Evolutionary conservation across 2,888 invertebrate genomes (phyloP).

Genomic region (Electrophaes corylata): DNA sequence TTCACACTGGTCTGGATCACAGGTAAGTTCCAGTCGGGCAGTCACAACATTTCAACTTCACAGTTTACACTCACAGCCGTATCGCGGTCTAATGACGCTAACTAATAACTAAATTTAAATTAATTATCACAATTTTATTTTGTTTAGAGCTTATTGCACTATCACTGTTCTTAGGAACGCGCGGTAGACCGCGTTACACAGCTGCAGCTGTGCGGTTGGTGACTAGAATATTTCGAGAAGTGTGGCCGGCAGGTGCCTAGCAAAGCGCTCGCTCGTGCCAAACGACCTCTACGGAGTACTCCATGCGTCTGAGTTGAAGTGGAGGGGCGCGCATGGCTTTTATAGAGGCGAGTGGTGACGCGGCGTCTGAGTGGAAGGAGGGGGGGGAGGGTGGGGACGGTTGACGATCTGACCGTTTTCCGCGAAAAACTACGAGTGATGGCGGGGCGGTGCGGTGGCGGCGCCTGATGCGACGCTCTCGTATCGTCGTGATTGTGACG

Average conservation of each 20-base stretch:
- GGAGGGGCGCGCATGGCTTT: slow-evolving; percentile 75
- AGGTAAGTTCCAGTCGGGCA: slow-evolving; percentile 82
- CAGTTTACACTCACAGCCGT: slow-evolving; percentile 83
- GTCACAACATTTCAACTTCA: slow-evolving; percentile 81
- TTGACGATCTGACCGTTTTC: slow-evolving; percentile 77
- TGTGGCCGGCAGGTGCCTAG: slow-evolving; percentile 85
- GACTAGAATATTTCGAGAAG: slow-evolving; percentile 82
- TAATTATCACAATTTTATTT: slow-evolving; percentile 82
- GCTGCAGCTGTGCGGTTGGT: slow-evolving; percentile 79
- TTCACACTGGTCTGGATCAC: slow-evolving; percentile 79
- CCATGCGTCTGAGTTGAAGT: slow-evolving; percentile 84
- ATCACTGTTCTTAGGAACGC: slow-evolving; percentile 84
- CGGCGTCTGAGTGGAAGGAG: slow-evolving; percentile 60
- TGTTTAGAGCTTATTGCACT: slow-evolving; percentile 81
- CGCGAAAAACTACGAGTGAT: slow-evolving; percentile 77
- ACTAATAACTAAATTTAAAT: slow-evolving; percentile 81
- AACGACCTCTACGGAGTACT: slow-evolving; percentile 86
- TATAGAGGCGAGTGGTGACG: slow-evolving; percentile 76
- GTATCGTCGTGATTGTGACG: slow-evolving; percentile 65
- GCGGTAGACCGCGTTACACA: slow-evolving; percentile 80
- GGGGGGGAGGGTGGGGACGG: slow-evolving; percentile 47
- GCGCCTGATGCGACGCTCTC: slow-evolving; percentile 55
- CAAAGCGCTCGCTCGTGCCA: slow-evolving; percentile 86
- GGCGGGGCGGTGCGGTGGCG: slow-evolving; percentile 65
- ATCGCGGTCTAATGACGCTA: slow-evolving; percentile 70